phyloP scores from a whole-genome alignment of 2,797 vertebrate species.

The Hipposideros larvatus region DNA sequence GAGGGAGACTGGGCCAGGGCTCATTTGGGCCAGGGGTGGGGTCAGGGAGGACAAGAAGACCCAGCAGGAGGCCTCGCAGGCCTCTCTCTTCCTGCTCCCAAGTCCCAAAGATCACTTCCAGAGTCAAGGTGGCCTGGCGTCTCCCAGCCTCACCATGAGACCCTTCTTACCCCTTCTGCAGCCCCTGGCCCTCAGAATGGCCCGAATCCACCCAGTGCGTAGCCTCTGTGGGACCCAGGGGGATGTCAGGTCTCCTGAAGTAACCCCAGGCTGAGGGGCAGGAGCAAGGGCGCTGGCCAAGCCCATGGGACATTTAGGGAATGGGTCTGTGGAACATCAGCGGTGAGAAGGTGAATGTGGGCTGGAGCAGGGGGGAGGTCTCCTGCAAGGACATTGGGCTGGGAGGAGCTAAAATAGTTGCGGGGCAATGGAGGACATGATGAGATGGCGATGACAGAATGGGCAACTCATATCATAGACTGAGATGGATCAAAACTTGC shows the following conservation, averaged over 20 bases:
- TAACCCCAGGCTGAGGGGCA: neutral
- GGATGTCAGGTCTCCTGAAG: neutral
- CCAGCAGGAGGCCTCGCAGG: neutral
- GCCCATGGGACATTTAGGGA: accelerated
- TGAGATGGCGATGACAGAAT: accelerated
- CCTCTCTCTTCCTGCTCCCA: neutral
- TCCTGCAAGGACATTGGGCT: neutral
- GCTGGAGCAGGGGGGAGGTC: neutral
- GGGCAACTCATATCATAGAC: neutral
- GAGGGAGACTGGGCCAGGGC: neutral
- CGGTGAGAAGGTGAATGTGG: accelerated
- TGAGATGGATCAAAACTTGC: neutral
- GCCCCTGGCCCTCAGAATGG: neutral
- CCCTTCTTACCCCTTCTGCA: neutral
- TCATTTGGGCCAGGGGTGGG: neutral
- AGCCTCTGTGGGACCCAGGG: neutral
- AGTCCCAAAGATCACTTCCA: neutral
- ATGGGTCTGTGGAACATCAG: neutral
- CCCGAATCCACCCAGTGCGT: accelerated
- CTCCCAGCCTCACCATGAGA: neutral
- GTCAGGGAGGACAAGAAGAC: accelerated
- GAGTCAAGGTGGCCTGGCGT: accelerated
- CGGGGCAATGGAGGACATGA: neutral
- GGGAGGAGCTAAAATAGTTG: too few species aligned
- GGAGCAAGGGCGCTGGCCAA: accelerated